A percentile compares a stretch with the other conserved stretches of the same genome.
Evolutionary conservation across 2,113 vertebrate genomes (phyloP).

Genomic region (Oreotrochilus melanogaster): DNA sequence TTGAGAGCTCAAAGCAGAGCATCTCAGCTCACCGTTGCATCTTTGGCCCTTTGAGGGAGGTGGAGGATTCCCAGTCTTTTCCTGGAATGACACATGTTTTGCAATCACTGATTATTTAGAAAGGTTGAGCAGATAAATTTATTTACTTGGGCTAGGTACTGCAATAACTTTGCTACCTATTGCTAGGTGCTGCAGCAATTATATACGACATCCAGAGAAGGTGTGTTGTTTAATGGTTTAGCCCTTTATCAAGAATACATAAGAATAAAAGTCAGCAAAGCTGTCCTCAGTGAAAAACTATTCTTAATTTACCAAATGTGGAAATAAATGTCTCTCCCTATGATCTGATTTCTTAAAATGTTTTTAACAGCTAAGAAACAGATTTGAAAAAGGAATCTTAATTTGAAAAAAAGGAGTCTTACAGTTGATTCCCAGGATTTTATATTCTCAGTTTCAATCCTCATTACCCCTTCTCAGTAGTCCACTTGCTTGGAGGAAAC

Average conservation of each 20-base stretch:
- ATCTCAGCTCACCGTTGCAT: rapidly evolving
- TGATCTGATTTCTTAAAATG: not conserved
- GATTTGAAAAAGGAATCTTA: not conserved
- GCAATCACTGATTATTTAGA: not conserved
- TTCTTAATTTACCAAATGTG: not conserved
- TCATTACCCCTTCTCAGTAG: not conserved
- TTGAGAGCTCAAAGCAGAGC: not conserved
- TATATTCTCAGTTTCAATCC: not conserved
- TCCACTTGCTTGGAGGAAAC: not conserved
- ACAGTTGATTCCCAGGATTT: not conserved
- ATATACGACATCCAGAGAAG: not conserved
- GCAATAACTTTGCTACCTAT: not conserved
- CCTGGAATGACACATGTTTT: not conserved
- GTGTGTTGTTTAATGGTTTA: not conserved
- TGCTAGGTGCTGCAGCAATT: not conserved
- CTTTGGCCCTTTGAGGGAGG: rapidly evolving
- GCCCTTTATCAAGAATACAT: not conserved
- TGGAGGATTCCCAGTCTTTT: not conserved
- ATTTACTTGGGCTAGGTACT: not conserved
- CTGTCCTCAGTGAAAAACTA: not conserved
- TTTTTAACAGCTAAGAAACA: not conserved
- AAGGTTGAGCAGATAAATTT: not conserved
- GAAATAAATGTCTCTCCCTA: not conserved
- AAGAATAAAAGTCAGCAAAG: not conserved
- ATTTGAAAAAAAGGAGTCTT: not conserved